Evolutionary conservation across 2,797 vertebrate species (phyloP).

Genomic region (Sylvia borin): DNA sequence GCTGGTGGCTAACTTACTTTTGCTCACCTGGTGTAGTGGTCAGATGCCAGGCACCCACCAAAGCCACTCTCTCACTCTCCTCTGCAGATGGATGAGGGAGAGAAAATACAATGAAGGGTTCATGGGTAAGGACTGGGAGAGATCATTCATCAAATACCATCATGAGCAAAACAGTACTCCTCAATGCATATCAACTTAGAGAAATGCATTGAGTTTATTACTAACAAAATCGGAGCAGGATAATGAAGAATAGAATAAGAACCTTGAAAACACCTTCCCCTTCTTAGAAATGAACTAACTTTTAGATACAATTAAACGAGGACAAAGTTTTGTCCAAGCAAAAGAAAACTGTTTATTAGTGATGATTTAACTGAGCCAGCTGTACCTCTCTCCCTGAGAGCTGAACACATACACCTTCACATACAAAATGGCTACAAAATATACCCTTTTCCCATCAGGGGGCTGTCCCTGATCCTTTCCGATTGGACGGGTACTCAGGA

Average conservation of each 20-base stretch:
- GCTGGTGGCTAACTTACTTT: neutral
- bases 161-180: neutral
- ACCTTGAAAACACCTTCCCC: neutral
- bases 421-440: neutral
- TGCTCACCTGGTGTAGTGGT: neutral
- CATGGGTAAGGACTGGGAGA: neutral
- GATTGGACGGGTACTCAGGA: accelerated
- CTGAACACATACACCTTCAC: too few species aligned
- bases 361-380: accelerated
- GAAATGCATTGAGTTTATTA: neutral
- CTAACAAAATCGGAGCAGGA: neutral
- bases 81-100: neutral
- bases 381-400: neutral
- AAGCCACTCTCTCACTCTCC: neutral
- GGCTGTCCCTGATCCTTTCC: neutral
- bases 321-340: neutral
- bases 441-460: neutral
- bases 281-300: neutral
- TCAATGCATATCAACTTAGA: neutral
- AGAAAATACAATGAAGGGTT: neutral
- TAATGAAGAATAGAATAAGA: neutral
- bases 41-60: neutral
- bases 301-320: neutral
- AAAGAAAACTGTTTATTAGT: neutral
- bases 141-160: neutral